Evolutionary conservation across 2,888 invertebrate genomes (phyloP).

Genomic region (Hypomecis atomaria): DNA sequence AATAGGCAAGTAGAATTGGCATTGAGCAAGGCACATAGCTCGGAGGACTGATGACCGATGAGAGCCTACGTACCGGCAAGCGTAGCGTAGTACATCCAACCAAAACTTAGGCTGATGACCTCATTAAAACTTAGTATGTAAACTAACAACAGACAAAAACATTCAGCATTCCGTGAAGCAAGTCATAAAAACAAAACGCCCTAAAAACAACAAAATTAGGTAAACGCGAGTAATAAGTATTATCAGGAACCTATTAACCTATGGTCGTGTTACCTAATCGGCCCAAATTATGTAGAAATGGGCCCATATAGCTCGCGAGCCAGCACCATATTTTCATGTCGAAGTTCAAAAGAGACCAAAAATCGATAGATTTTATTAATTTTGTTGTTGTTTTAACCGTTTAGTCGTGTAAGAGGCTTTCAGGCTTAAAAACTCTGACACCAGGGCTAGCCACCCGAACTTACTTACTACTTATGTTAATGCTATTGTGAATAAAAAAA

Average conservation of each 20-base stretch:
- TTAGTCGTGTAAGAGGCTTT: too few relatives aligned
- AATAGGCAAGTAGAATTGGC: too few relatives aligned
- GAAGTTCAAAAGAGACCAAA: too few relatives aligned
- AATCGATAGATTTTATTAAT: too few relatives aligned
- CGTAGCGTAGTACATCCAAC: background rate
- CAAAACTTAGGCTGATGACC: background rate
- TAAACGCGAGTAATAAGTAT: constrained; percentile 15
- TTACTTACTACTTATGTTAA: too few relatives aligned
- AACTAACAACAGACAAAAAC: constrained; percentile 1
- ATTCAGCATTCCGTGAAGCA: constrained; percentile 12
- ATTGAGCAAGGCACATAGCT: too few relatives aligned
- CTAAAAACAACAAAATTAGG: constrained; percentile 18
- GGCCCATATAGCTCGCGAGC: background rate
- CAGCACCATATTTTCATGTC: too few relatives aligned
- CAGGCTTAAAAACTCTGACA: too few relatives aligned
- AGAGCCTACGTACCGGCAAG: background rate
- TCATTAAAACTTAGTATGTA: background rate
- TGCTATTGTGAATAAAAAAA: too few relatives aligned
- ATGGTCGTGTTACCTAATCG: constrained; percentile 33
- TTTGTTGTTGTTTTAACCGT: too few relatives aligned
- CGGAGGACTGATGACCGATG: too few relatives aligned
- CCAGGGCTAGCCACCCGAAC: too few relatives aligned
- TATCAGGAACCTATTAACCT: constrained; percentile 29
- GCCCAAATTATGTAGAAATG: constrained; percentile 28
- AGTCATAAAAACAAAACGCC: constrained; percentile 15